phyloP scores from a whole-genome alignment of 2,888 invertebrate species.

The Troides helena region DNA sequence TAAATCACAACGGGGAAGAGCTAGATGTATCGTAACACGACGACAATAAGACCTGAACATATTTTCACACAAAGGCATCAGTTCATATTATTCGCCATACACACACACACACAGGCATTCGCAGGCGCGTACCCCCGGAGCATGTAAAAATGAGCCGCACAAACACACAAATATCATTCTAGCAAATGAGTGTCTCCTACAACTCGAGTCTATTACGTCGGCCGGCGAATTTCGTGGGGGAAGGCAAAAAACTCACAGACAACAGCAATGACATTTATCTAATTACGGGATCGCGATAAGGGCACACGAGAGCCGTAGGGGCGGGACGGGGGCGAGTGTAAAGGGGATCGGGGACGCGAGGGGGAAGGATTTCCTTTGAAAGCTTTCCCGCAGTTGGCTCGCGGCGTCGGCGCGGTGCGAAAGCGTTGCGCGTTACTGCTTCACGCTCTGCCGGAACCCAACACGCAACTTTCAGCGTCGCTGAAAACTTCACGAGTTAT shows the following conservation, averaged over 20 bases:
- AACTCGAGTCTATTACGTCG: slow-evolving; percentile 50
- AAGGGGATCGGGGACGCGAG: too few species aligned
- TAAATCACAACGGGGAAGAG: slow-evolving; percentile 25
- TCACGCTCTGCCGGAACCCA: slow-evolving; percentile 28
- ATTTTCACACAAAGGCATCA: slow-evolving; percentile 37
- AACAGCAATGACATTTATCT: slow-evolving; percentile 78
- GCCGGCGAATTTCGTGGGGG: slow-evolving; percentile 49
- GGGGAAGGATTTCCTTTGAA: slow-evolving; percentile 43
- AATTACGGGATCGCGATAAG: slow-evolving; percentile 76
- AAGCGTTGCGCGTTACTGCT: slow-evolving; percentile 32
- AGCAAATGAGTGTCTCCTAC: slow-evolving; percentile 40
- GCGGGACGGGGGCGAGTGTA: too few species aligned
- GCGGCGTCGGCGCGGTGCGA: slow-evolving; percentile 37
- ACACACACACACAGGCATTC: slow-evolving; percentile 8
- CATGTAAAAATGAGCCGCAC: slow-evolving; percentile 33
- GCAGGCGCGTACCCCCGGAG: not conserved
- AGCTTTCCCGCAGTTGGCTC: slow-evolving; percentile 62
- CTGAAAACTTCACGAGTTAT: slow-evolving; percentile 24
- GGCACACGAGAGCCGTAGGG: slow-evolving; percentile 44
- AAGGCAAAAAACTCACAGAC: slow-evolving; percentile 57
- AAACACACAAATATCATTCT: slow-evolving; percentile 33
- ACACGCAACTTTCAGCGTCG: slow-evolving; percentile 26
- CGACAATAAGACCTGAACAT: slow-evolving; percentile 42
- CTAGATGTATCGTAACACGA: slow-evolving; percentile 42
- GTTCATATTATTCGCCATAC: slow-evolving; percentile 31